These are phyloP conservation scores for Eumacrocentrus americanus DNA, from an alignment of 2,888 invertebrate genomes.

Conservation along the genomic window DNA sequence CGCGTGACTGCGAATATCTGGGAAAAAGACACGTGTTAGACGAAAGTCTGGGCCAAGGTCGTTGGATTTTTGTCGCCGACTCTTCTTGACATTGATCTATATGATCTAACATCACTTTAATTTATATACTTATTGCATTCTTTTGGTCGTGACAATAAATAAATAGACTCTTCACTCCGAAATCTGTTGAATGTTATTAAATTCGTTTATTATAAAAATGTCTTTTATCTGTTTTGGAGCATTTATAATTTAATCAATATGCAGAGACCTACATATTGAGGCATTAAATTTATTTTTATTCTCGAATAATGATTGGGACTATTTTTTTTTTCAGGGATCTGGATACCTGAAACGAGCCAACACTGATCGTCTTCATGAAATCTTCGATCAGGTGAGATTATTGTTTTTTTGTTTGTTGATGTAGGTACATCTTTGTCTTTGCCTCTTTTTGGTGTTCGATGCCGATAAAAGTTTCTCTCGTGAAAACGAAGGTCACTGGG, in stretches of 20 bases:
- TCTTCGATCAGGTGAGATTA: constrained; percentile 76
- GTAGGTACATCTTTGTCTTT: constrained; percentile 6
- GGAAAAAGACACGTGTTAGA: constrained; percentile 22
- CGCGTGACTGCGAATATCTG: constrained; percentile 30
- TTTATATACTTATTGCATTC: background rate
- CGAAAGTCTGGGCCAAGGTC: constrained; percentile 19
- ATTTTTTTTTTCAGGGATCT: constrained; percentile 70
- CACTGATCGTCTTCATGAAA: constrained; percentile 81
- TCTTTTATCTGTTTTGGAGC: background rate
- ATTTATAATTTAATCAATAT: too few species aligned
- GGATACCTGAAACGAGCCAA: constrained; percentile 90
- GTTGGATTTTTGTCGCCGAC: constrained; percentile 14
- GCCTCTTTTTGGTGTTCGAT: constrained; percentile 3
- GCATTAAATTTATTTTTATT: background rate
- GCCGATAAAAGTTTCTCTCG: background rate
- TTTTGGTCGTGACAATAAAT: background rate
- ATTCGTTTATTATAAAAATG: background rate
- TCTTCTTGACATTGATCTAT: background rate
- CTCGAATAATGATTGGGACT: background rate
- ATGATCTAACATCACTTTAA: background rate
- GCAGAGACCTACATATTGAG: too few species aligned
- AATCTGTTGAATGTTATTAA: background rate
- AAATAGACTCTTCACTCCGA: background rate
- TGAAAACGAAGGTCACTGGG: background rate
- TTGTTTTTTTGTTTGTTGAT: background rate